Base-by-base conservation (phyloP, 2,888 invertebrate genomes). In the Dynastes maya region DNA sequence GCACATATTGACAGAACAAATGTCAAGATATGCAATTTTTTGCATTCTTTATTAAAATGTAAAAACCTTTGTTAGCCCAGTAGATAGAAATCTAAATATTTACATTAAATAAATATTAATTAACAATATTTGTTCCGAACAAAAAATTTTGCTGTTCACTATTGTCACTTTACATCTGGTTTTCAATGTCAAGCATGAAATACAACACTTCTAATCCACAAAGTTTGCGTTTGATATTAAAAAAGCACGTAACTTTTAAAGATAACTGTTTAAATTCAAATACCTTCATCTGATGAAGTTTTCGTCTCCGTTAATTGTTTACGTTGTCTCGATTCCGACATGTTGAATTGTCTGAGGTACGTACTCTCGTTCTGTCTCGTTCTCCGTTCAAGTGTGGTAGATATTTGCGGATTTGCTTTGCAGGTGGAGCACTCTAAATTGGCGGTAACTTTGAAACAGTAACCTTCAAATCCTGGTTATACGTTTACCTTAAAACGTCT, bases 311-410 rank as follows among this genome's bases (percentile, higher is more conserved):
- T 86, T 86, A 87, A 87, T 86, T 90, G 90, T 90, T 91, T 91
- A 89, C 90, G 90, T 90, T 90, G 89, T 86, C 87, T 88, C 85
- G 83, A 83, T 83, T 88, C 89, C 83, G 90, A 89, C 90, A 90
- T 90, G 85, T 89, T 89, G 87, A 79, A 78, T 22, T 63, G 32
- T 78, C 65, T 80, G 75, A 37, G 63, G 58, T 63, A 32, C 49
- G 37, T 68, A 67, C 58, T 32, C 58, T 75, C 64, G 74, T 63
- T 75, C 63, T 70, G 45, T 45, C 63, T 76, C 76, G 76, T 67
- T 76, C 76, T 76, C 37, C 45, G 64, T 77, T 61, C 61, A 37
- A 63, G 71, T 16, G 53, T 70, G 58, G 77, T 70, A 32, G 58
- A 53, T 70, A 72, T 58, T 72, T 72, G 53, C 53, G 37, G 58